Base-by-base conservation (phyloP, 2,888 invertebrate genomes). In the Nebria brevicollis region DNA sequence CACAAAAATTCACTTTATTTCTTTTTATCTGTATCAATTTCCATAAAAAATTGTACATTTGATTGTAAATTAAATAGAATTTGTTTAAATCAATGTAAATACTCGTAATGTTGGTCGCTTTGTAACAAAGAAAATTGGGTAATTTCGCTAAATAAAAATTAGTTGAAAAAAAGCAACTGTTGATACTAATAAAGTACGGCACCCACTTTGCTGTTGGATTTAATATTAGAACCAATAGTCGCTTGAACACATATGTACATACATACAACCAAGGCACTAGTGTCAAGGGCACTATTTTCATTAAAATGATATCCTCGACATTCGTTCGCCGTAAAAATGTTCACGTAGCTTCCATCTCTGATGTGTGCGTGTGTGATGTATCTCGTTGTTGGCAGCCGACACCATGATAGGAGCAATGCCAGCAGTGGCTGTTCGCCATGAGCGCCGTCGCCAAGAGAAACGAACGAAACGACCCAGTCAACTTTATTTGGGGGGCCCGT, bases 381-480 rank as follows among this genome's bases (percentile, higher is more conserved):
- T 66, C 15, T 70, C 68, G 11, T 70, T 78, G 79, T 83, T 81
- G 66, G 79, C 77, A 80, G 89, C 85, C 89, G 54, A 54, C 54
- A 54, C 54, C 54, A 96, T 96, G 95, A 95, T 95, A 88, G 95
- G 95, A 85, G 95, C 95, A 83, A 95, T 95, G 95, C 95, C 95
- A 88, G 95, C 95, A 84, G 95, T 96, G 89, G 95, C 95, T 81
- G 94, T 95, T 75, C 93, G 95, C 89, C 95, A 95, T 89, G 95
- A 95, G 89, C 90, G 95, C 85, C 91, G 94, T 82, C 93, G 95
- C 84, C 93, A 92, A 86, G 94, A 95, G 88, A 94, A 94, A 89
- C 90, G 94, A 80, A 88, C 89, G 84, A 92, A 94, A 86, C 86
- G 90, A 82, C 92, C 92, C 13, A 91, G 92, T 86, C 93, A 94